phyloP scores from a whole-genome alignment of 2,113 vertebrate genomes.

The Catharus fuscescens region DNA sequence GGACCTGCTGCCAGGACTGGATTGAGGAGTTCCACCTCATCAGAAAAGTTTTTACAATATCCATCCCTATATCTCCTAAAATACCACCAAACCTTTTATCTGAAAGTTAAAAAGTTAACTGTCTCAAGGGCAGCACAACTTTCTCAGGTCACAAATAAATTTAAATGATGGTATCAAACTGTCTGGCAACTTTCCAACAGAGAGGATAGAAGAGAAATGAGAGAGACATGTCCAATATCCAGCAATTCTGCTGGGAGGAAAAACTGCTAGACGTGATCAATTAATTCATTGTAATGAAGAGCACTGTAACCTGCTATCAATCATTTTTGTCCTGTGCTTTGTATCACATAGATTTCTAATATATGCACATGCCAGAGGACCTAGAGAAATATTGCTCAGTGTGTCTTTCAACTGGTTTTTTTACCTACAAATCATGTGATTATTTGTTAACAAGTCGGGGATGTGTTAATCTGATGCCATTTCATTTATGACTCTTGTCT shows the following conservation, averaged over 20 bases:
- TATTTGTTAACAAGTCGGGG: neutral
- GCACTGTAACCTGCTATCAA: slow-evolving; percentile 19
- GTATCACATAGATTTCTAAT: slow-evolving; percentile 11
- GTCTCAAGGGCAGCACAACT: slow-evolving; percentile 3
- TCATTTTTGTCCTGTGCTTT: slow-evolving; percentile 10
- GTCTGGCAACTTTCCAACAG: neutral
- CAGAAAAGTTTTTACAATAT: neutral
- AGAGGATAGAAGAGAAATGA: slow-evolving; percentile 3
- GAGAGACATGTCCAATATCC: neutral
- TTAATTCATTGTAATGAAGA: slow-evolving; percentile 53
- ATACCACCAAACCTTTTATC: neutral
- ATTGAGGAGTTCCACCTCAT: neutral
- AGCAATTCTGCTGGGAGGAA: neutral
- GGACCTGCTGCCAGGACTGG: neutral
- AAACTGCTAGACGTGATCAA: slow-evolving; percentile 43
- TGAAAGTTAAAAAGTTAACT: slow-evolving; percentile 17
- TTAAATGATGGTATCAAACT: slow-evolving; percentile 14
- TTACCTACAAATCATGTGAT: neutral
- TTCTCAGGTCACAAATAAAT: slow-evolving; percentile 42
- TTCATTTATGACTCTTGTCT: neutral
- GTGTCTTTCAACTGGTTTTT: neutral
- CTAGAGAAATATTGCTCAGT: neutral
- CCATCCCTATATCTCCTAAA: neutral
- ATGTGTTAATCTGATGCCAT: neutral
- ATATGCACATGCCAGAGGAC: neutral